A percentile compares a stretch with the other conserved stretches of the same genome.
Evolutionary conservation across 64 coral and sea anemone genomes (phyloP).

Genomic region (Trachythela sp.): DNA sequence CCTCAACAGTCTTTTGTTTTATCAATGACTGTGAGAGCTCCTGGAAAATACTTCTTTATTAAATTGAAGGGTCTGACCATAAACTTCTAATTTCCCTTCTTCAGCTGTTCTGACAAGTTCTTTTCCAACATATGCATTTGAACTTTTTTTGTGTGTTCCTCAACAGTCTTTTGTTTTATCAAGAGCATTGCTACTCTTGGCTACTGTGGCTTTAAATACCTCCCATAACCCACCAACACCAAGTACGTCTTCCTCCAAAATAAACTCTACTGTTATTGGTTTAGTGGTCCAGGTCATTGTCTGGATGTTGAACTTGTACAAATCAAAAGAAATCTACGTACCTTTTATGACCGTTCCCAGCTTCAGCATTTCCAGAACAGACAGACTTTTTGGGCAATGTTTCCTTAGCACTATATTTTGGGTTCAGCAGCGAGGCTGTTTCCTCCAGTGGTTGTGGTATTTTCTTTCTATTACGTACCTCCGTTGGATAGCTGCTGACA

Average conservation of each 20-base stretch:
- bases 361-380: conserved; percentile 54
- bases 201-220: conserved; percentile 48
- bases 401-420: neutral
- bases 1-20: conserved; percentile 48
- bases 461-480: neutral
- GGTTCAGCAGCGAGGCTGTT: neutral
- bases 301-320: conserved; percentile 41
- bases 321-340: conserved; percentile 27
- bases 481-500: neutral
- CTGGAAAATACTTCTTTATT: conserved; percentile 43
- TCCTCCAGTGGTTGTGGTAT: neutral
- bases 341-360: conserved; percentile 35
- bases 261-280: conserved; percentile 46
- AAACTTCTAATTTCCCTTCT: no score
- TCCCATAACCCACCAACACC: conserved; percentile 32
- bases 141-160: no score
- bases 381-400: conserved; percentile 35
- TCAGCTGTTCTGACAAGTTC: no score
- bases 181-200: conserved; percentile 30
- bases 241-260: conserved; percentile 42
- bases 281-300: conserved; percentile 41
- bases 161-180: conserved; percentile 43
- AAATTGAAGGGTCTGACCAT: no score
- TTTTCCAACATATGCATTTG: no score
- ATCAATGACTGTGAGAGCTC: conserved; percentile 46